phyloP scores from a whole-genome alignment of 2,797 vertebrate genomes.

The Clarias fuscus region DNA sequence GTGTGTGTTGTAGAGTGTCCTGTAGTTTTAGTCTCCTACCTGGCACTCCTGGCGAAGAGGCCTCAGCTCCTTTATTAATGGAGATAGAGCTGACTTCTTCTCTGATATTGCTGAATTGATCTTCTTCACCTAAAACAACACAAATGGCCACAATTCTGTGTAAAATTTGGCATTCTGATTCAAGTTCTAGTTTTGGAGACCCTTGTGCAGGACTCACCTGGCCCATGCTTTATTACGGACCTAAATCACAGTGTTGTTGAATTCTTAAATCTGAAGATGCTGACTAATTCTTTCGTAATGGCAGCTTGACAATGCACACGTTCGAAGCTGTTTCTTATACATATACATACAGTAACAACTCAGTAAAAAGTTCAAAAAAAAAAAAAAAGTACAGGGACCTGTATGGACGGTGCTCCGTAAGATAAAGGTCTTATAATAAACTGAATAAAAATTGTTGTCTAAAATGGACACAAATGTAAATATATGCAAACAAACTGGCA shows the following conservation, averaged over 20 bases:
- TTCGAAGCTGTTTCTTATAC: background rate
- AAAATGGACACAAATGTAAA: too few species aligned
- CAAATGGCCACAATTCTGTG: background rate
- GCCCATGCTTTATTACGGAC: background rate
- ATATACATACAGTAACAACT: background rate
- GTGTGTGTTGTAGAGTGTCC: background rate
- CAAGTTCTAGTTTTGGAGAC: background rate
- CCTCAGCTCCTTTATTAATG: constrained; percentile 92
- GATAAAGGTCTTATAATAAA: background rate
- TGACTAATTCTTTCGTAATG: background rate
- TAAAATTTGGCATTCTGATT: background rate
- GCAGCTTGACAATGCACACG: background rate
- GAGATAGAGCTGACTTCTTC: constrained; percentile 91
- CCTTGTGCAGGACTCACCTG: background rate
- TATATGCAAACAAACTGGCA: background rate
- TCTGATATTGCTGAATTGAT: constrained; percentile 86
- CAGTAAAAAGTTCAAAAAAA: too few species aligned
- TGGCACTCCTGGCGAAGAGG: constrained; percentile 86
- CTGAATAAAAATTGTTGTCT: background rate
- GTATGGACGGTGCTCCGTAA: too few species aligned
- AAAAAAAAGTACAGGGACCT: background rate
- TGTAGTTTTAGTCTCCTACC: constrained; percentile 71
- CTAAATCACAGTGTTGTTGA: background rate
- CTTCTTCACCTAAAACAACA: constrained; percentile 83
- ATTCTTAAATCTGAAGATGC: background rate